phyloP scores from a whole-genome alignment of 2,797 vertebrate species.

The Dendrocincla fuliginosa region DNA sequence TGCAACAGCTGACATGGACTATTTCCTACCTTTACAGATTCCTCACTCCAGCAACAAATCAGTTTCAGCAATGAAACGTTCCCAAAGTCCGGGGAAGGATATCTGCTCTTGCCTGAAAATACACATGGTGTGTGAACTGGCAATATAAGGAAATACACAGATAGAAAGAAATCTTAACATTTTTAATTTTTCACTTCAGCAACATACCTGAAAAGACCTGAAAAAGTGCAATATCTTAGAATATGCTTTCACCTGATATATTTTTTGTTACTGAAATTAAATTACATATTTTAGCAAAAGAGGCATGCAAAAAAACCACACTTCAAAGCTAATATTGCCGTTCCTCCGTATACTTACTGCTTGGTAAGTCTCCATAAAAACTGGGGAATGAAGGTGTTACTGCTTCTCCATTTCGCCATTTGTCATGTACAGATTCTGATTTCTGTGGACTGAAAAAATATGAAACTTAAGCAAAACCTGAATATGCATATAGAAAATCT shows the following conservation, averaged over 20 bases:
- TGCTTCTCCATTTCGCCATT: slow-evolving; percentile 47
- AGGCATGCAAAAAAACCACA: not conserved
- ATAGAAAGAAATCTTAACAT: not conserved
- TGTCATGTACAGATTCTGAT: slow-evolving; percentile 54
- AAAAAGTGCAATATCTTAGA: not conserved
- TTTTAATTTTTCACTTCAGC: not conserved
- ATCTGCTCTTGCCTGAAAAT: slow-evolving; percentile 57
- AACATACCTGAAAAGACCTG: not conserved
- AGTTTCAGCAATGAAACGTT: slow-evolving; percentile 71
- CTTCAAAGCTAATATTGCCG: not conserved
- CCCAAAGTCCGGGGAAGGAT: slow-evolving; percentile 3
- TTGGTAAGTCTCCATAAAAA: slow-evolving; percentile 46
- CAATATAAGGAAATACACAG: not conserved
- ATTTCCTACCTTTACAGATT: slow-evolving; percentile 78
- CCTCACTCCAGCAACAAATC: slow-evolving; percentile 74
- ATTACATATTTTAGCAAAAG: not conserved
- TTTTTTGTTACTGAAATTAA: not conserved
- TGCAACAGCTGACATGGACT: not conserved
- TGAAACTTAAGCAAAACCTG: not conserved
- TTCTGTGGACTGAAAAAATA: slow-evolving; percentile 66
- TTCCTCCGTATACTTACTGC: slow-evolving; percentile 60
- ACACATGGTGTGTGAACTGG: not conserved
- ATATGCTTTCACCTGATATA: not conserved
- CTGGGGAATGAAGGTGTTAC: slow-evolving; percentile 4
- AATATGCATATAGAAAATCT: not conserved